Percentiles rank a stretch among this genome's conserved stretches.
Evolutionary conservation across 2,113 vertebrate genomes (phyloP).

Genomic region (Entomyzon cyanotis): DNA sequence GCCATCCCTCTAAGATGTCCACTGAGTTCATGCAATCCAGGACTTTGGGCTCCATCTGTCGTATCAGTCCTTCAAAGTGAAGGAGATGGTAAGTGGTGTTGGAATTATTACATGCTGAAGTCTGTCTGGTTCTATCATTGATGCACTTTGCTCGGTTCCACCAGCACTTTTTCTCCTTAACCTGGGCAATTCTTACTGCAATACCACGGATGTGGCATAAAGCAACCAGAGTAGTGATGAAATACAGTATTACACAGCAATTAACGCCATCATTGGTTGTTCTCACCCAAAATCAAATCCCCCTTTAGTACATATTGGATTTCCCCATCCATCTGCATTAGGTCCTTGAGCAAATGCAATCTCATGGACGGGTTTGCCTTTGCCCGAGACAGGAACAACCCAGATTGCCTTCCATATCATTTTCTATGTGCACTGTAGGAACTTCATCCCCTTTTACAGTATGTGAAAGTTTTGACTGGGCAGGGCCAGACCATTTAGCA

Average conservation of each 20-base stretch:
- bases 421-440: neutral
- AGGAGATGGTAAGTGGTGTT: neutral
- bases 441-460: neutral
- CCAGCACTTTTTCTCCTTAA: neutral
- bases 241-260: neutral
- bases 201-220: neutral
- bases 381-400: neutral
- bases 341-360: neutral
- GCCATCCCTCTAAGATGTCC: neutral
- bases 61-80: neutral
- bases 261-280: rapidly evolving
- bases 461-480: neutral
- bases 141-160: neutral
- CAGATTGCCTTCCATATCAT: neutral
- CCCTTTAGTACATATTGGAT: neutral
- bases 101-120: neutral
- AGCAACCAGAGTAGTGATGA: neutral
- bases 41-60: neutral
- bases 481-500: neutral
- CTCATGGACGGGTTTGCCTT: neutral
- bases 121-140: neutral
- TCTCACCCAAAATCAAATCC: neutral
- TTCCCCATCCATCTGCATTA: neutral
- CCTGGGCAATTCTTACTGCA: neutral
- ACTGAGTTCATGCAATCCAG: neutral